A percentile compares a stretch with the other conserved stretches of the same genome.
These are phyloP conservation scores for Cyprinella venusta DNA, from an alignment of 2,797 vertebrate genomes.

Conservation along the genomic window DNA sequence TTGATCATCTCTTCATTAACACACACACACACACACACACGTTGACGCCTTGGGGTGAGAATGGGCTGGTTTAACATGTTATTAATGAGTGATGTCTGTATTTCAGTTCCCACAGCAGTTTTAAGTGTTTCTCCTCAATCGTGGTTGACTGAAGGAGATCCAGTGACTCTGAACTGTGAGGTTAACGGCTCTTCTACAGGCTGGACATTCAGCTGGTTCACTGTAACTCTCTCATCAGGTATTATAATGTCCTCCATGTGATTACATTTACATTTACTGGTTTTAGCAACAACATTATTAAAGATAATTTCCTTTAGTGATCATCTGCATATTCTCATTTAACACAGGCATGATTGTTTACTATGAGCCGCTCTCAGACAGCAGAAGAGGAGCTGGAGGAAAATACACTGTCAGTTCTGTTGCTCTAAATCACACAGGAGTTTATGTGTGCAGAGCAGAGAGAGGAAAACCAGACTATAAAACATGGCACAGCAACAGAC, in stretches of 20 bases:
- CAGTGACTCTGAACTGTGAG: constrained; percentile 29
- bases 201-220: constrained; percentile 17
- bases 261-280: too few species aligned
- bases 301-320: not conserved
- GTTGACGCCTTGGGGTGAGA: too few species aligned
- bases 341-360: rapidly evolving
- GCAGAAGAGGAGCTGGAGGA: constrained; percentile 19
- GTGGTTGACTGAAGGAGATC: constrained; percentile 29
- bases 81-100: too few species aligned
- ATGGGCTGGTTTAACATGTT: too few species aligned
- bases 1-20: too few species aligned
- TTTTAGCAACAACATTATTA: too few species aligned
- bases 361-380: not conserved
- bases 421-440: not conserved
- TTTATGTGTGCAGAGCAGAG: not conserved
- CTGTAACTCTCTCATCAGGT: not conserved
- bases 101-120: too few species aligned
- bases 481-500: not conserved
- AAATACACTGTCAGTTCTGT: not conserved
- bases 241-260: too few species aligned
- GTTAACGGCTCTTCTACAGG: not conserved
- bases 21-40: too few species aligned
- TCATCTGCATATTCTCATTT: not conserved
- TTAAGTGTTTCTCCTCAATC: not conserved
- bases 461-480: not conserved